Conservation (phyloP, 2,113 vertebrate genomes). For the Sebastes schlegelii region DNA sequence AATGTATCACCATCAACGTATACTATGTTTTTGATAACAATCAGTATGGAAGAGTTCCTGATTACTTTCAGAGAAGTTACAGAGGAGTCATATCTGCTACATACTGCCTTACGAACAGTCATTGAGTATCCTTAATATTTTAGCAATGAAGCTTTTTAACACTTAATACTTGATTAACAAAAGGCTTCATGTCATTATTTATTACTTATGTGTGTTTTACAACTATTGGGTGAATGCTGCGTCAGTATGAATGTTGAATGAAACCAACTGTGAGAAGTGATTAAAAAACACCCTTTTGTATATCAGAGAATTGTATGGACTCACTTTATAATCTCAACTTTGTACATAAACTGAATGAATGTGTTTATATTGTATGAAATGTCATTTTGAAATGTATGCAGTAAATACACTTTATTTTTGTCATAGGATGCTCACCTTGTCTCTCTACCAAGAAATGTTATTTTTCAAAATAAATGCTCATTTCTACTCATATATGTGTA, state of each 20-base stretch:
- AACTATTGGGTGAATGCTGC: slow-evolving; percentile 30
- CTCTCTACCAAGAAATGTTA: slow-evolving; percentile 18
- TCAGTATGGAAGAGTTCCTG: not conserved
- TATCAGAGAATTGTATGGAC: slow-evolving; percentile 61
- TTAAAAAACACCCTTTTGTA: slow-evolving; percentile 52
- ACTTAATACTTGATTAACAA: slow-evolving; percentile 34
- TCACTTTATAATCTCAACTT: slow-evolving; percentile 61
- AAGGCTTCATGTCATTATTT: slow-evolving; percentile 46
- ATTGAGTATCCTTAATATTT: slow-evolving; percentile 9
- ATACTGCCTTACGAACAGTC: slow-evolving; percentile 6
- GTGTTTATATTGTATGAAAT: slow-evolving; percentile 68
- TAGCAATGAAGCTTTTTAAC: slow-evolving; percentile 24
- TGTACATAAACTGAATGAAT: slow-evolving; percentile 75
- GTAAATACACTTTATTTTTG: slow-evolving; percentile 35
- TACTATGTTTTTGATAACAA: not conserved
- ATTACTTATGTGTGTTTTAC: slow-evolving; percentile 49
- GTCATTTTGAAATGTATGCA: slow-evolving; percentile 17
- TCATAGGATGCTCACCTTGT: slow-evolving; percentile 7
- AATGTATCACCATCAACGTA: not conserved
- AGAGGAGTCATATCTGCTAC: not conserved
- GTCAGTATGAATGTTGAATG: slow-evolving; percentile 49
- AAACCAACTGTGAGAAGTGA: slow-evolving; percentile 39
- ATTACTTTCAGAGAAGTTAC: not conserved
- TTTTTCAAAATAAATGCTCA: slow-evolving; percentile 12
- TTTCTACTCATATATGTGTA: slow-evolving; percentile 34